Evolutionary conservation across 37 sponge, comb jelly and placozoan species (phyloP).

Genomic region (Aplysina aerophoba): DNA sequence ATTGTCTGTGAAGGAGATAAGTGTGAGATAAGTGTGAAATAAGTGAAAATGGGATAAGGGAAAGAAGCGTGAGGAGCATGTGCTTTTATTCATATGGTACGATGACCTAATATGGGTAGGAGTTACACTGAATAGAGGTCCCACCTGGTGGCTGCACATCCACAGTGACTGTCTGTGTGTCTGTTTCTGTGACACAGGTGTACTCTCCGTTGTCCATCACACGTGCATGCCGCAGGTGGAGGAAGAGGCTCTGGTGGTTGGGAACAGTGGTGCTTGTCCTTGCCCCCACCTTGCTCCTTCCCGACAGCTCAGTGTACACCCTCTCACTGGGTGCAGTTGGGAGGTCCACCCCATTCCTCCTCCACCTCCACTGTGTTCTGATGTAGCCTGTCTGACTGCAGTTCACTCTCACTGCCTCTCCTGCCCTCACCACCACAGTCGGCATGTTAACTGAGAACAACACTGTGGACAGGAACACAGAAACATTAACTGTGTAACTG

Average conservation of each 20-base stretch:
- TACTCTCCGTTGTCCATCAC: slow-evolving; percentile 3
- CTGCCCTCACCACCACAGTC: not conserved
- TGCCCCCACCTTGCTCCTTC: not conserved
- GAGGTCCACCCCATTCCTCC: not conserved
- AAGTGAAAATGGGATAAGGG: too few relatives aligned
- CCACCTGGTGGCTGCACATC: not conserved
- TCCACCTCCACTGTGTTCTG: slow-evolving; percentile 9
- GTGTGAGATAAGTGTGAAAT: too few relatives aligned
- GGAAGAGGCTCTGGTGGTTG: not conserved
- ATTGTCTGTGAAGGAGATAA: not conserved
- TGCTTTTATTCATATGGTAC: too few relatives aligned
- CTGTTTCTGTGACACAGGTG: not conserved
- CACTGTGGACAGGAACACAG: too few relatives aligned
- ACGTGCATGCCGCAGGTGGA: not conserved
- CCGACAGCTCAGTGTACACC: not conserved
- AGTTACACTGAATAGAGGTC: not conserved
- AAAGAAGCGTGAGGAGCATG: too few relatives aligned
- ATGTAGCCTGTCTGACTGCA: slow-evolving; percentile 12
- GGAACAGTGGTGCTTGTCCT: not conserved
- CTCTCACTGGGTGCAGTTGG: not conserved
- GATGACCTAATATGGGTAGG: too few relatives aligned
- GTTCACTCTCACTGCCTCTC: not conserved
- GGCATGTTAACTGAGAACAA: not conserved
- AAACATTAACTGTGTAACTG: too few relatives aligned
- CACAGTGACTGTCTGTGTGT: not conserved